Evolutionary conservation across 2,888 invertebrate species (phyloP), one percentile per base, ranked within the genome.

Genomic region (Meteorus colon): DNA sequence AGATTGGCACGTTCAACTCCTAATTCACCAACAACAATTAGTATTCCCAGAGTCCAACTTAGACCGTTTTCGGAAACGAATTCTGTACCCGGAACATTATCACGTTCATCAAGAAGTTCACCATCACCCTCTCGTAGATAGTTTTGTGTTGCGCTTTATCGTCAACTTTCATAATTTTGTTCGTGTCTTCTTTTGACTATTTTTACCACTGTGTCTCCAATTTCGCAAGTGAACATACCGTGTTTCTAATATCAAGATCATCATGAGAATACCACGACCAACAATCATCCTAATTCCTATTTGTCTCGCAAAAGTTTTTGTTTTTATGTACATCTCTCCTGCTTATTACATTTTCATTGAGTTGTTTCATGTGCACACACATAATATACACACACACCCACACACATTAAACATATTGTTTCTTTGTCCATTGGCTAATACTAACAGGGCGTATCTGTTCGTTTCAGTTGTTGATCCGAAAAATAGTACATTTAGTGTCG

Each of bases 1-100:
- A 87, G 77, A 85, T 86, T 85, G 83, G 87, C 83, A 81, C 87
- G 84, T 73, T 88, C 86, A 68, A 85, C 84, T 79, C 85, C 89
- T 24, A 85, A 82, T 55, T 86, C 88, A 59, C 86, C 88, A 12
- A 84, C 84, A 63, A 83, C 85, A 8, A 89, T 88, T 75, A 87
- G 85, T 70, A 85, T 89, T 68, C 89, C 89, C 31, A 84, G 89
- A 76, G 89, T 86, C 34, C 84, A 86, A 27, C 81, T 89, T 75
- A 86, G 84, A 78, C 81, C 81, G 74, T 84, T 85, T 74, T 87
- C 87, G 4, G 88, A 89, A 55, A 83, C 85, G 60, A 82, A 82
- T 76, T 85, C 86, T 41, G 77, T 86, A 16, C 85, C 84, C 76
- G 84, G 84, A 76, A 86, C 84, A 78, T 82, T 88, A 66, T 80